Conservation (phyloP, 2,797 vertebrate genomes). For the Morus bassanus region DNA sequence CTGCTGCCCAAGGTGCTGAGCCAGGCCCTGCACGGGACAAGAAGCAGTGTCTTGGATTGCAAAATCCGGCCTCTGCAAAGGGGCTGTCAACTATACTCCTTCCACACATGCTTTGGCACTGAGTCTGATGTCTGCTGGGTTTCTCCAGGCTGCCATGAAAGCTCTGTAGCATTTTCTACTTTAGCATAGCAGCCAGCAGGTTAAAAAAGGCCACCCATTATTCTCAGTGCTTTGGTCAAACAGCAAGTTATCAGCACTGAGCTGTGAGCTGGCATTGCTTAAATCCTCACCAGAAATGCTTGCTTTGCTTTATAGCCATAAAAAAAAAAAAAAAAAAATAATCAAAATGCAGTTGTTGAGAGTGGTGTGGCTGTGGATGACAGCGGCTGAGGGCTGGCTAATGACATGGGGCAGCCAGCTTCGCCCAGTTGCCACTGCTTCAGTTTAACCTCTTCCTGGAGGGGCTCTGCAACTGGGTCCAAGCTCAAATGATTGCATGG, state of each 20-base stretch:
- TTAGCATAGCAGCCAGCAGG: not conserved
- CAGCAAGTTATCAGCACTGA: not conserved
- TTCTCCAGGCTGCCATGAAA: not conserved
- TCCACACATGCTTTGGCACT: accelerated
- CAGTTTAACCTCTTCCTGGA: not conserved
- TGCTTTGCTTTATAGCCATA: not conserved
- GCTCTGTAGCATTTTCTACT: not conserved
- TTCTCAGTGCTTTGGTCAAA: not conserved
- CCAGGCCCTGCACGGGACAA: not conserved
- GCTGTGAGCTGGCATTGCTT: not conserved
- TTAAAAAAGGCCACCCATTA: not conserved
- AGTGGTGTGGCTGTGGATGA: not conserved
- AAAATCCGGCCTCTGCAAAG: not conserved
- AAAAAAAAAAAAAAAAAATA: not conserved
- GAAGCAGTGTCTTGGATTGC: not conserved
- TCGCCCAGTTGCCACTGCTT: not conserved
- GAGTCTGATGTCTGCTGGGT: not conserved
- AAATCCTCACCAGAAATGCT: not conserved
- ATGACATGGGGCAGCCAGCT: accelerated
- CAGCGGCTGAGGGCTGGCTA: not conserved
- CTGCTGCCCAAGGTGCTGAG: not conserved
- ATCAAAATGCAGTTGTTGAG: not conserved
- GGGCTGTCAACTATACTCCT: no score
- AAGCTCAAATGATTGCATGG: not conserved
- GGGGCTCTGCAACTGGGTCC: not conserved